Evolutionary conservation across 2,113 vertebrate genomes (phyloP).

Genomic region (Trematocara stigmaticum): DNA sequence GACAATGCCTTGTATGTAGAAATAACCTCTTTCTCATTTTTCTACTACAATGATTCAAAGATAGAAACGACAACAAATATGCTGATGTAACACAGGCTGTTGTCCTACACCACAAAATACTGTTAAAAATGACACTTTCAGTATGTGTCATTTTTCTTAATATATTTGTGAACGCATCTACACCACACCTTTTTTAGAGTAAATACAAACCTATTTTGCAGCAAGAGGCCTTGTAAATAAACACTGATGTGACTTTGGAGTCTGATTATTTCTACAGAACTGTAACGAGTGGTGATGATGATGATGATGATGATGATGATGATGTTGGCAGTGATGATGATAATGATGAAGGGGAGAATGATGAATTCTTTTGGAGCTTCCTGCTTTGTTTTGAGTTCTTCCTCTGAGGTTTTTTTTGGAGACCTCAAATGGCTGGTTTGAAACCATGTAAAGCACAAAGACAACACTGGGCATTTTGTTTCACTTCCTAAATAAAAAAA

Average conservation of each 20-base stretch:
- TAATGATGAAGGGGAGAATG: constrained; percentile 8
- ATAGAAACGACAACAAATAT: not conserved
- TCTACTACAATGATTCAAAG: constrained; percentile 53
- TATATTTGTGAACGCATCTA: constrained; percentile 12
- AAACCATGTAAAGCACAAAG: constrained; percentile 82
- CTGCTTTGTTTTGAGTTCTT: constrained; percentile 55
- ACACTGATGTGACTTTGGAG: constrained; percentile 65
- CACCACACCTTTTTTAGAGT: constrained; percentile 32
- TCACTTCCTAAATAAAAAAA: constrained; percentile 82
- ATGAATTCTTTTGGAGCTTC: constrained; percentile 67
- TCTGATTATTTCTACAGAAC: constrained; percentile 74
- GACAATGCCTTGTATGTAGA: constrained; percentile 77
- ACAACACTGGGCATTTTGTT: constrained; percentile 78
- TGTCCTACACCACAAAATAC: constrained; percentile 5
- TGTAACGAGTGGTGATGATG: constrained; percentile 62
- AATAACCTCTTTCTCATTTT: constrained; percentile 71
- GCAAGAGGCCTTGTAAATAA: constrained; percentile 77
- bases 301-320: constrained; percentile 13
- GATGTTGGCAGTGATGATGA: constrained; percentile 7
- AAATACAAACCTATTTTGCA: constrained; percentile 48
- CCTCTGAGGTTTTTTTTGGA: constrained; percentile 40
- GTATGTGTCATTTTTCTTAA: constrained; percentile 22
- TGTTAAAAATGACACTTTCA: constrained; percentile 18
- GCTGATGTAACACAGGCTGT: not conserved
- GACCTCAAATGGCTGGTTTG: constrained; percentile 64